Evolutionary conservation across 2,888 invertebrate genomes (phyloP).

Genomic region (Ariolimax columbianus): DNA sequence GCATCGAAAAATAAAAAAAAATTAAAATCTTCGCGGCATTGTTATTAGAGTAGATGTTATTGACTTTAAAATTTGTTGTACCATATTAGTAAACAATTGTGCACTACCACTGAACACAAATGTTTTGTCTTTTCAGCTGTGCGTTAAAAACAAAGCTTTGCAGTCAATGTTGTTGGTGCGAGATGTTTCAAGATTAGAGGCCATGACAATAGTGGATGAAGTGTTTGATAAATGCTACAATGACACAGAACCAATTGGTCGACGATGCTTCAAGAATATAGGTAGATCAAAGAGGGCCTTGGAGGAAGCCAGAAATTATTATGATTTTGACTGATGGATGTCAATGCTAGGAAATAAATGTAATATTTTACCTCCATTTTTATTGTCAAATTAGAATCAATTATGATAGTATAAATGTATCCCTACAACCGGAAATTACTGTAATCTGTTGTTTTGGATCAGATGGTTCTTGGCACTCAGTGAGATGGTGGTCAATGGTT

Average conservation of each 20-base stretch:
- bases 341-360: not conserved
- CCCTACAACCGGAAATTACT: too few species aligned
- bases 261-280: slow-evolving; percentile 70
- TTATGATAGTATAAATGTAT: too few species aligned
- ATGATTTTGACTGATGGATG: slow-evolving; percentile 39
- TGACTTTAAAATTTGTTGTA: too few species aligned
- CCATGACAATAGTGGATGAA: slow-evolving; percentile 87
- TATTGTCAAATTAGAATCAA: too few species aligned
- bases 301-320: slow-evolving; percentile 60
- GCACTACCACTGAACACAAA: not conserved
- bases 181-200: slow-evolving; percentile 86
- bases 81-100: not conserved
- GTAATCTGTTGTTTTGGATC: too few species aligned
- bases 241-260: slow-evolving; percentile 93
- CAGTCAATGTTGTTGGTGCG: slow-evolving; percentile 90
- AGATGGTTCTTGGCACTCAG: too few species aligned
- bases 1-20: too few species aligned
- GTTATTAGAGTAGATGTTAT: not conserved
- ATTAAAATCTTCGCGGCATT: not conserved
- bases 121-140: slow-evolving; percentile 81
- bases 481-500: too few species aligned
- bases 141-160: slow-evolving; percentile 92
- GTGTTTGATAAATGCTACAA: slow-evolving; percentile 94
- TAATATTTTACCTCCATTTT: too few species aligned
- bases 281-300: slow-evolving; percentile 66